Evolutionary conservation across 2,797 vertebrate species (phyloP), one percentile per base, ranked within the genome.

Genomic region (Lepilemur ruficaudatus): DNA sequence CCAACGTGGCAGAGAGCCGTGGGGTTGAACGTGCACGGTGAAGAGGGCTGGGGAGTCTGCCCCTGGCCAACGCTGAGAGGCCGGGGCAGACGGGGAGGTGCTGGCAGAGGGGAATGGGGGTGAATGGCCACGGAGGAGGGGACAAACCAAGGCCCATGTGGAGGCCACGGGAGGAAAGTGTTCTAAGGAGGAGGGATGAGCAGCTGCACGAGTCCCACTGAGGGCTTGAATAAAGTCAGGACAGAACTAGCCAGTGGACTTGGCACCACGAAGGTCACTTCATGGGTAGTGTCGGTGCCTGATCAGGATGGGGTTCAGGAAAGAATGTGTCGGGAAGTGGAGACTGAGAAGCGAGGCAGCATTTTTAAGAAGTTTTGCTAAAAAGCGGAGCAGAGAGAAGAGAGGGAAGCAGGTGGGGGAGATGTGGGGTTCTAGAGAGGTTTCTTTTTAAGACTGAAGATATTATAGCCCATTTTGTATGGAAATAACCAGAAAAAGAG

Each of bases 371-470:
- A 73, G 38, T 87, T 78, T 81, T 67, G 14, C 57, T 43, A 12
- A 88, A 83, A 30, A 4, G 25, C 23, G 17, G 25, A 55, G 43
- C 4, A 57, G 46, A 32, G n/a, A 5, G 46, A 17, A 57, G 32
- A 28, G n/a, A 5, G 38, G 20, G 20, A 70, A 43, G 32, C 28
- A 69, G 55, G 15, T 18, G 4, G 20, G 50, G 17, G 72, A 84
- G 72, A 61, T 55, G 59, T 28, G 30, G 50, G 12, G 23, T 50
- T 63, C 43, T 55, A 48, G 63, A 18, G 46, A 70, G 25, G 28
- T 61, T 89, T 85, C 48, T 17, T 93, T 93, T 50, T 81, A 83
- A 90, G 84, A 43, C 0, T n/a, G 38, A 48, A 48, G 69, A 46
- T 59, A 11, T 41, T n/a, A 17, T 4, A 48, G 25, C 43, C 52